Percentiles rank a stretch among this genome's conserved stretches.
These are phyloP conservation scores for Apotomis betuletana DNA, from an alignment of 2,888 invertebrate genomes.

Conservation along the genomic window DNA sequence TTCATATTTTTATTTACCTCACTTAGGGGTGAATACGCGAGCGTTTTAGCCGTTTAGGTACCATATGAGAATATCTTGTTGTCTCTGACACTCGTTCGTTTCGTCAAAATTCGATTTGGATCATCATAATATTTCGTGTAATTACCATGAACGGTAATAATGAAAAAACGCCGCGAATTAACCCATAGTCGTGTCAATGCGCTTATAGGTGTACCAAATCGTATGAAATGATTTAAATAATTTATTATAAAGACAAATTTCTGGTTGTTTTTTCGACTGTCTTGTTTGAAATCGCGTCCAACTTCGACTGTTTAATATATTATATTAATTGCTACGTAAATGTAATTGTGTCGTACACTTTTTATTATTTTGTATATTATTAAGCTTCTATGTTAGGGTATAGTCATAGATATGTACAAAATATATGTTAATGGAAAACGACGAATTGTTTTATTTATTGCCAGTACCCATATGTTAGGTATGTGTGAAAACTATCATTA, in stretches of 20 bases:
- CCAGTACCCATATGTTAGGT: no score
- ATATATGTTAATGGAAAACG: slow-evolving; percentile 41
- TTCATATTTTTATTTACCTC: slow-evolving; percentile 11
- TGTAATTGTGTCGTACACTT: slow-evolving; percentile 37
- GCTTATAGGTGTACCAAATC: slow-evolving; percentile 5
- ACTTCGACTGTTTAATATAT: slow-evolving; percentile 38
- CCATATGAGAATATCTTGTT: no score
- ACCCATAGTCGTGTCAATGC: slow-evolving; percentile 1
- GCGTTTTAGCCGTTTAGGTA: no score
- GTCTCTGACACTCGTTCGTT: no score
- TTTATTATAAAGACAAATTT: slow-evolving; percentile 5
- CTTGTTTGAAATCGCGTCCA: slow-evolving; percentile 37
- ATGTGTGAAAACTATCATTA: no score
- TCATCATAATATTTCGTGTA: no score
- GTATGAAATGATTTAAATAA: background rate
- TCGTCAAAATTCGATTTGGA: no score
- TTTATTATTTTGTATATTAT: slow-evolving; percentile 38
- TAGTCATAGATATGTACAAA: slow-evolving; percentile 38
- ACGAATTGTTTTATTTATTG: slow-evolving; percentile 21
- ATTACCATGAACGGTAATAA: no score
- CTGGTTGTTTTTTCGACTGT: slow-evolving; percentile 8
- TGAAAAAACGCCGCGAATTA: no score
- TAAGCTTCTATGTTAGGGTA: slow-evolving; percentile 40
- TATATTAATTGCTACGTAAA: slow-evolving; percentile 28
- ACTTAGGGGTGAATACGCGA: background rate